These are phyloP conservation scores for Acridotheres tristis DNA, from an alignment of 2,797 vertebrate genomes.

Conservation along the genomic window DNA sequence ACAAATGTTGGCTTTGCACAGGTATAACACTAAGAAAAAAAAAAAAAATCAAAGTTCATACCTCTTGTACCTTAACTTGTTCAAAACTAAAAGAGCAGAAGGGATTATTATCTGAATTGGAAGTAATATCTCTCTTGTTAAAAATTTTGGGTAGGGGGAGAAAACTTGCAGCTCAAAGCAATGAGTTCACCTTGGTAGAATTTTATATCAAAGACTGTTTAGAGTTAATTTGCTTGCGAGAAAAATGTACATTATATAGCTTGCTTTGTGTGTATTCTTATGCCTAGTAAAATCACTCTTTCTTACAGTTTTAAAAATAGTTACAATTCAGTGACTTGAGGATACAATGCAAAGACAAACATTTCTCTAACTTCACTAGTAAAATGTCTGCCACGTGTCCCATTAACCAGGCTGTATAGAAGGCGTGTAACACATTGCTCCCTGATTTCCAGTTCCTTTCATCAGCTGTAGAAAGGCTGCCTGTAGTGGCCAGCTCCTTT, in stretches of 20 bases:
- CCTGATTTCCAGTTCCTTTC: neutral
- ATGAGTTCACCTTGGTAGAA: constrained; percentile 66
- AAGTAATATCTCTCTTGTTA: constrained; percentile 42
- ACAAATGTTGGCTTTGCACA: constrained; percentile 75
- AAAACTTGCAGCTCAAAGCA: constrained; percentile 47
- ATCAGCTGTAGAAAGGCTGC: neutral
- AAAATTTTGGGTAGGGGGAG: constrained; percentile 36
- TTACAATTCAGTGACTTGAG: constrained; percentile 26
- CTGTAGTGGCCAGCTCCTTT: neutral
- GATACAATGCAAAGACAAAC: constrained; percentile 19
- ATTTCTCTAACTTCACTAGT: neutral
- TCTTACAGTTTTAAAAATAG: constrained; percentile 25
- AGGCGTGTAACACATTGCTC: neutral
- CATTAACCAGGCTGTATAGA: neutral
- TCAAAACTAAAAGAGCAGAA: constrained; percentile 57
- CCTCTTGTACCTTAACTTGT: constrained; percentile 41
- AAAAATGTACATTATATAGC: constrained; percentile 35
- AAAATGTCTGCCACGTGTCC: neutral
- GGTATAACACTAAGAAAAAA: constrained; percentile 65
- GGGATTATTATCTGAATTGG: constrained; percentile 66
- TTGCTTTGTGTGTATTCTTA: constrained; percentile 64
- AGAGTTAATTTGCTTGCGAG: constrained; percentile 72
- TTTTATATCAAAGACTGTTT: constrained; percentile 81
- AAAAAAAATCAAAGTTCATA: constrained; percentile 41
- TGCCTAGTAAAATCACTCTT: constrained; percentile 20